Percentiles rank a stretch among this genome's conserved stretches.
phyloP scores from a whole-genome alignment of 2,113 vertebrate genomes.

The Tragelaphus buxtoni region DNA sequence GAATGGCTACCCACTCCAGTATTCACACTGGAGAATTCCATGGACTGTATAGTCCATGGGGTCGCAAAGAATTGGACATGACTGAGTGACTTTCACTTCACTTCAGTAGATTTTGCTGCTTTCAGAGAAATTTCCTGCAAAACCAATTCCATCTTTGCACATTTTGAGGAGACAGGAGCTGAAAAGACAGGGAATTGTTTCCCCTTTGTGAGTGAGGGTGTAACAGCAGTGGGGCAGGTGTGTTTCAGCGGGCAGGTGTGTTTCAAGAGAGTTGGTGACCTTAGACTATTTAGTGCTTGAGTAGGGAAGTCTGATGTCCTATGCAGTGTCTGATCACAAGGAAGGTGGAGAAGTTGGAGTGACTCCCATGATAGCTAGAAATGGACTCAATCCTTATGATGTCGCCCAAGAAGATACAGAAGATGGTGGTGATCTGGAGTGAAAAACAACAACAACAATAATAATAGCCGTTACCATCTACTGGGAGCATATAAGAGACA shows the following conservation, averaged over 20 bases:
- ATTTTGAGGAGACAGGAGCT: neutral
- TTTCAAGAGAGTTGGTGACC: neutral
- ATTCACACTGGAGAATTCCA: neutral
- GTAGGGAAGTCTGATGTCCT: neutral
- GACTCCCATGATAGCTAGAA: neutral
- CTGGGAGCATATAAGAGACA: neutral
- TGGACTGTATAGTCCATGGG: neutral
- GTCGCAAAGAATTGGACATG: neutral
- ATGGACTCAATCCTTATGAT: neutral
- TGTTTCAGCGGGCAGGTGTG: neutral
- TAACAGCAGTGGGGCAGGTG: fast-evolving
- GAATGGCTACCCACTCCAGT: neutral
- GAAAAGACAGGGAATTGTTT: neutral
- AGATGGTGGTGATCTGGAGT: neutral
- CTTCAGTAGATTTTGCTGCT: neutral
- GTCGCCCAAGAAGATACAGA: neutral
- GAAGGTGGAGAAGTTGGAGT: neutral
- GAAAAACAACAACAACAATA: neutral
- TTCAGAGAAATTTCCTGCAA: neutral
- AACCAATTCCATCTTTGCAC: neutral
- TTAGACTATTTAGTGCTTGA: neutral
- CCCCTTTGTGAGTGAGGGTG: neutral
- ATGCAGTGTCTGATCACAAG: neutral
- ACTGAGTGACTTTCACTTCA: neutral
- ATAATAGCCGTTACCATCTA: neutral